Percentiles rank a stretch among this genome's conserved stretches.
Evolutionary conservation across 2,113 vertebrate genomes (phyloP).

Genomic region (Channa maculata): DNA sequence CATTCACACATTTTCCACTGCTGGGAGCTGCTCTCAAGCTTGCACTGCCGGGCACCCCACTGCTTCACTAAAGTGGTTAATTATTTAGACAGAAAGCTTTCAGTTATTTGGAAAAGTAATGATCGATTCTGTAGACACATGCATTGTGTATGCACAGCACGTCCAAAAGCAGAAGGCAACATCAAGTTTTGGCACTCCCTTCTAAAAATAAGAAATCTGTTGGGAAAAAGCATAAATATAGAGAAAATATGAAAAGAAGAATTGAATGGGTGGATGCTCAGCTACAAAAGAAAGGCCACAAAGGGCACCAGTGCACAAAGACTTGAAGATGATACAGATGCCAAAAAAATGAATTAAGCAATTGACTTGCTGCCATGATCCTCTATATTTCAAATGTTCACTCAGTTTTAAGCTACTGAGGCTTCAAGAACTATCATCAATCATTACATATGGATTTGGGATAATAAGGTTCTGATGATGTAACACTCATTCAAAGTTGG

Average conservation of each 20-base stretch:
- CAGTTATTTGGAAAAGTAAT: conserved; percentile 1
- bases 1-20: conserved; percentile 34
- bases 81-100: conserved; percentile 2
- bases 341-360: conserved; percentile 37
- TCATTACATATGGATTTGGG: conserved; percentile 38
- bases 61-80: background rate
- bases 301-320: background rate
- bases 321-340: background rate
- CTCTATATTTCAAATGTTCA: background rate
- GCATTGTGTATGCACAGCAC: too few species aligned
- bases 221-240: too few species aligned
- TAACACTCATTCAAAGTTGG: background rate
- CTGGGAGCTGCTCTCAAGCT: conserved; percentile 11
- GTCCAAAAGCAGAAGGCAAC: too few species aligned
- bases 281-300: too few species aligned
- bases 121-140: background rate
- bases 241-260: too few species aligned
- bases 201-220: too few species aligned
- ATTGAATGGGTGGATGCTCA: too few species aligned
- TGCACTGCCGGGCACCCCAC: conserved; percentile 5
- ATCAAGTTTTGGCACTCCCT: too few species aligned
- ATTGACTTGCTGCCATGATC: background rate
- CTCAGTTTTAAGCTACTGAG: conserved; percentile 35
- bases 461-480: background rate
- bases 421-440: conserved; percentile 28